Conservation (phyloP, 2,888 invertebrate genomes). For the Pammene aurita region DNA sequence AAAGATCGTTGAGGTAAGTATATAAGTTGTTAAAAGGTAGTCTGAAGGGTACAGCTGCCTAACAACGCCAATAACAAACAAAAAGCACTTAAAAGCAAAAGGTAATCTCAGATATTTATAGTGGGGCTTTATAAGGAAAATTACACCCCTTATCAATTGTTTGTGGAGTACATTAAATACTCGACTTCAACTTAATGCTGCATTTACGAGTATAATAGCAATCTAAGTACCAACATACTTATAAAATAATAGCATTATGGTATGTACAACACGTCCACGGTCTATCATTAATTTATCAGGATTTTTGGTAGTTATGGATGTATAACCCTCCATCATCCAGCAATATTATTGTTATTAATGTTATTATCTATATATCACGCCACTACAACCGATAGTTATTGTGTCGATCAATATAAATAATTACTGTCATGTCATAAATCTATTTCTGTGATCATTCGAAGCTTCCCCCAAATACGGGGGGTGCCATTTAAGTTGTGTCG, state of each 20-base stretch:
- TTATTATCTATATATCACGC: neutral
- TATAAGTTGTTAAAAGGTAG: neutral
- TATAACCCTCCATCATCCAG: neutral
- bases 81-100: neutral
- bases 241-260: neutral
- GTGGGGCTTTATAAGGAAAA: neutral
- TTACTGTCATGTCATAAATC: neutral
- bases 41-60: neutral
- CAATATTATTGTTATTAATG: neutral
- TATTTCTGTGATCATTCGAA: neutral
- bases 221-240: neutral
- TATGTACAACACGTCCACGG: neutral
- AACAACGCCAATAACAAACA: too few relatives aligned
- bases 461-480: too few relatives aligned
- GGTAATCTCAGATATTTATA: slow-evolving; percentile 1
- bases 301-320: neutral
- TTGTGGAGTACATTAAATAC: slow-evolving; percentile 12
- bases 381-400: too few relatives aligned
- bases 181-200: neutral
- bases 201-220: too few relatives aligned
- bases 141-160: neutral
- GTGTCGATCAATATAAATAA: neutral
- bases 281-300: neutral
- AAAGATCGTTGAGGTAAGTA: neutral
- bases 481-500: too few relatives aligned